Evolutionary conservation across 2,113 vertebrate species (phyloP), one percentile per base, ranked within the genome.

Genomic region (Malurus melanocephalus): DNA sequence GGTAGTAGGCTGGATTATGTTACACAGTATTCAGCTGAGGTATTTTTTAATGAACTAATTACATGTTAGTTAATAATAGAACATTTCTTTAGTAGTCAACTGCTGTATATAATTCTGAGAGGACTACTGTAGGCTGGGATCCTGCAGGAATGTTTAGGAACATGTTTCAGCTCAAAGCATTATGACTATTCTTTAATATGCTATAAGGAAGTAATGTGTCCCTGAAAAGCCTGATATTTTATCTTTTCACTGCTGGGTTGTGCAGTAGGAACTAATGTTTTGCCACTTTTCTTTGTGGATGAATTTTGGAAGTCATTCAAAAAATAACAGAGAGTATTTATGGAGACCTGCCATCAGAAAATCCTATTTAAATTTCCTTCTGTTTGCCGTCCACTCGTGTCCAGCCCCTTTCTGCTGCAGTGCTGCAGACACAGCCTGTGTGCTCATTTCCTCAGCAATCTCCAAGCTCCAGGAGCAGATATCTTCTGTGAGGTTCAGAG

Each of bases 11-110:
- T 87, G 80, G 97, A 97, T 98, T 97, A 94, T 92, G 92, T 98
- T 97, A 95, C 98, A 95, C 61, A 85, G 91, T 91, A 93, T 95
- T 97, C 95, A 96, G 78, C 45, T 88, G 88, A 97, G 95, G 94
- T 95, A 96, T 96, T 98, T 97, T 97, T 97, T 96, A 96, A 97
- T 97, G 96, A 97, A 96, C 95, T 97, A 98, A 98, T 98, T 98
- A 96, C 97, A 97, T 93, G 95, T 96, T 97, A 95, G 96, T 97
- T 97, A 98, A 98, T 98, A 97, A 97, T 94, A 97, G 96, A 96
- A 96, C 92, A 96, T 92, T 95, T 95, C 82, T 81, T 96, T 95
- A 94, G 92, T 86, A 94, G 96, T 95, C 95, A 97, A 96, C 95
- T 88, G 93, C 93, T 61, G 65, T 96, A 92, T 95, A 89, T 95